Evolutionary conservation across 2,113 vertebrate species (phyloP).

Genomic region (Channa maculata): DNA sequence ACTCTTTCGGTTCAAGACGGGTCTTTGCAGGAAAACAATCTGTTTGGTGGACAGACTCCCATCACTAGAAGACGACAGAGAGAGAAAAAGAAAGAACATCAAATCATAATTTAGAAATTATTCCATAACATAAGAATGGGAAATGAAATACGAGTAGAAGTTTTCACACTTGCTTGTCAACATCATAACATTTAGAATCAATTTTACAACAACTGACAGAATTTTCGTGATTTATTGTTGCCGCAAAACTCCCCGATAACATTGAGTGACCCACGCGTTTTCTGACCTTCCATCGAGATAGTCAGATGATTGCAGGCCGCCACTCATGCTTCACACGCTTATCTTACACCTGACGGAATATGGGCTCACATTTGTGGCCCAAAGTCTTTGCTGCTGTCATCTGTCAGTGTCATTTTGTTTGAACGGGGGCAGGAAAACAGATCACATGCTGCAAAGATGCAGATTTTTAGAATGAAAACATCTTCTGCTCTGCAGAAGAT

Average conservation of each 20-base stretch:
- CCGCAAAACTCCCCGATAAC: background rate
- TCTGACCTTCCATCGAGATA: conserved; percentile 39
- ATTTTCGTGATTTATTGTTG: conserved; percentile 21
- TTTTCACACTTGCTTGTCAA: background rate
- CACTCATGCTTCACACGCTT: conserved; percentile 1
- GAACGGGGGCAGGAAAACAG: background rate
- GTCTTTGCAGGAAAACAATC: conserved; percentile 98
- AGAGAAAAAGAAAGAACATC: background rate
- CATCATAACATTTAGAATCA: background rate
- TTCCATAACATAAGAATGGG: background rate
- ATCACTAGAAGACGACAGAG: conserved; percentile 82
- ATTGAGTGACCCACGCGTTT: background rate
- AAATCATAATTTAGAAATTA: background rate
- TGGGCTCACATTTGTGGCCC: conserved; percentile 3
- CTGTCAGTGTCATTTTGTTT: conserved; percentile 25
- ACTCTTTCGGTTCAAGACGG: conserved; percentile 91
- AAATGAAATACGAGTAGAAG: no score
- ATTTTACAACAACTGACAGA: background rate
- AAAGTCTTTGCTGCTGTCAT: conserved; percentile 42
- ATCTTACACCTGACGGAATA: no score
- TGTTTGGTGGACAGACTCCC: conserved; percentile 96
- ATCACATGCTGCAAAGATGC: background rate
- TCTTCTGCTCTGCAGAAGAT: conserved; percentile 12
- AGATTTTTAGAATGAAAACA: conserved; percentile 9
- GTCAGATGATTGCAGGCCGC: conserved; percentile 8